Base-by-base conservation (phyloP, 2,797 vertebrate species). In the Myiothlypis chrysogaster region DNA sequence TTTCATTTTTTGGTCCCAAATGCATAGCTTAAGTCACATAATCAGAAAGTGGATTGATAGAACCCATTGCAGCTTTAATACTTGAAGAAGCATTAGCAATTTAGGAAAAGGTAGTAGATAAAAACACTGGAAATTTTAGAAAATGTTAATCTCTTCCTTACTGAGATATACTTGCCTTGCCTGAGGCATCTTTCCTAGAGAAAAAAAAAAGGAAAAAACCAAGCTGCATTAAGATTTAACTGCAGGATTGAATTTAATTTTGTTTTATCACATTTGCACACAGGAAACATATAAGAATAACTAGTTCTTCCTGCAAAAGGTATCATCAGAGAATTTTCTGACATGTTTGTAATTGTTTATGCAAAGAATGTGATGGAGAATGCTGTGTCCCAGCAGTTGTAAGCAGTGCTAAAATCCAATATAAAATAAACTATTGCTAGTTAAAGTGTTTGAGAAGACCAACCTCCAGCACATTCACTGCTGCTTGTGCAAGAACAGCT, bases 11-110 rank as follows among this genome's bases (percentile, higher is more conserved):
- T 32, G 11, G 43, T 91, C 91, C 55, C 89, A 93, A 93, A 85
- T 72, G 82, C 47, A 75, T 86, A 83, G 61, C 57, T 81, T 89
- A 92, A 89, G 65, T 91, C 89, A 66, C 5, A 37, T 86, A 83
- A 94, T 91, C 94, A 88, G 87, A 83, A 89, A 89, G 84, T 72
- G 43, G 65, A 83, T 87, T 94, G 87, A 75, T 39, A 88, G 57
- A 89, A 89, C 39, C 57, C 53, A 83, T 75, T 80, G 82, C 41
- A 77, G 47, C 72, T 83, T 80, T 95, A 94, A 85, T 81, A 95
- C 79, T 11, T 49, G 72, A 87, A 78, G 72, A 73, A 91, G 61
- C 82, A 75, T 94, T 91, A 95, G 78, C 72, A 90, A 63, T 94
- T 91, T 90, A 92, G 55, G 72, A 78, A 92, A 83, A 95, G 52